Conservation (phyloP, 2,113 vertebrate genomes). For the Brienomyrus longianalis region DNA sequence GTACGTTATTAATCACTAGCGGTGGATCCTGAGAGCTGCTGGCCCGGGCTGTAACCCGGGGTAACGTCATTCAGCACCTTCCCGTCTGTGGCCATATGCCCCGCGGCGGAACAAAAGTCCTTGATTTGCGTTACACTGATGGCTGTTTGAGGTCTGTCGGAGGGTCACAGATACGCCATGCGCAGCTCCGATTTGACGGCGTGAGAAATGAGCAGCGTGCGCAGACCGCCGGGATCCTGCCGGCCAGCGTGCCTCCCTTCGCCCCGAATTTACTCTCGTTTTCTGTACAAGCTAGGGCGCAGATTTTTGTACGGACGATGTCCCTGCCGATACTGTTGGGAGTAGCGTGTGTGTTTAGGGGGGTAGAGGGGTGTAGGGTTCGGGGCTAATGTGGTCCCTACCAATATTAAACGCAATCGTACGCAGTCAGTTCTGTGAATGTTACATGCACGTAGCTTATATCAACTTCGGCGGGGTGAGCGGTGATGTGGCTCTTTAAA, state of each 20-base stretch:
- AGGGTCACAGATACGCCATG: not conserved
- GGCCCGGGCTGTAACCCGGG: not conserved
- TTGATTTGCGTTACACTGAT: not conserved
- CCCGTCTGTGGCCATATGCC: not conserved
- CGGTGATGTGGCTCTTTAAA: not conserved
- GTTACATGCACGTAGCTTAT: not conserved
- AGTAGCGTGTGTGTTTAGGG: not conserved
- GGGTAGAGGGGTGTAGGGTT: not conserved
- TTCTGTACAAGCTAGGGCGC: too few species aligned
- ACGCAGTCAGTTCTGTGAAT: not conserved
- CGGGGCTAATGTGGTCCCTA: not conserved
- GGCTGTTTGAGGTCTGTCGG: not conserved
- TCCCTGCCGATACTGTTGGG: not conserved
- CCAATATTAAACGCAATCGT: not conserved
- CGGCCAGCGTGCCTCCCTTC: not conserved
- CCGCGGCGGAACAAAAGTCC: not conserved
- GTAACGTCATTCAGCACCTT: not conserved
- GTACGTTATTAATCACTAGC: not conserved
- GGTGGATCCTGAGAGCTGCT: not conserved
- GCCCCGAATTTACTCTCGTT: not conserved
- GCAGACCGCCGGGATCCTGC: too few species aligned
- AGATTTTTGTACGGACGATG: not conserved
- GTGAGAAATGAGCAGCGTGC: not conserved
- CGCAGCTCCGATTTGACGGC: not conserved
- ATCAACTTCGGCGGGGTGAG: not conserved